These are phyloP conservation scores for Peromyscus nudipes DNA, from an alignment of 2,797 vertebrate species.

Conservation along the genomic window DNA sequence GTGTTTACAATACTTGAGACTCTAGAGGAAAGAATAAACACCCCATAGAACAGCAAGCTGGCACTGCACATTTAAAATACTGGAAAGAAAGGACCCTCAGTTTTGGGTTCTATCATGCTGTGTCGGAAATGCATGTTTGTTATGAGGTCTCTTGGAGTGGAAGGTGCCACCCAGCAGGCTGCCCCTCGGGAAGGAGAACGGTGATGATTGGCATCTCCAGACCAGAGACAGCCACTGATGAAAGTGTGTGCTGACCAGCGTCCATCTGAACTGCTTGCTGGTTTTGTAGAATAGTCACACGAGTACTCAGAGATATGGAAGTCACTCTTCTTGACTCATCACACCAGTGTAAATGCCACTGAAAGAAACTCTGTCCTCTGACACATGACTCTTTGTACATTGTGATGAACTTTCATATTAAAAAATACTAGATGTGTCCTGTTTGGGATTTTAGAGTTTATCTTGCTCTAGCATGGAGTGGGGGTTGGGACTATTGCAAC, in stretches of 20 bases:
- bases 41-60: background rate
- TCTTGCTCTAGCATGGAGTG: background rate
- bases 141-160: background rate
- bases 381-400: background rate
- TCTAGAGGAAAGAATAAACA: background rate
- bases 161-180: background rate
- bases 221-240: background rate
- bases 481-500: background rate
- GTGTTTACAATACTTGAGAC: background rate
- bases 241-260: background rate
- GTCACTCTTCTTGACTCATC: background rate
- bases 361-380: slow-evolving; percentile 8
- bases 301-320: background rate
- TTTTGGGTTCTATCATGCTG: background rate
- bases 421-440: background rate
- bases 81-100: background rate
- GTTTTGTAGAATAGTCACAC: background rate
- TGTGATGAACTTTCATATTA: slow-evolving; percentile 44
- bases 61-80: background rate
- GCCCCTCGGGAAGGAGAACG: no score
- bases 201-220: background rate
- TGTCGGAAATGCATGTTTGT: background rate
- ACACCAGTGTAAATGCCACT: background rate
- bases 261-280: background rate
- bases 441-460: slow-evolving; percentile 38